Evolutionary conservation across 2,797 vertebrate species (phyloP), one percentile per base, ranked within the genome.

Genomic region (Carduelis carduelis): DNA sequence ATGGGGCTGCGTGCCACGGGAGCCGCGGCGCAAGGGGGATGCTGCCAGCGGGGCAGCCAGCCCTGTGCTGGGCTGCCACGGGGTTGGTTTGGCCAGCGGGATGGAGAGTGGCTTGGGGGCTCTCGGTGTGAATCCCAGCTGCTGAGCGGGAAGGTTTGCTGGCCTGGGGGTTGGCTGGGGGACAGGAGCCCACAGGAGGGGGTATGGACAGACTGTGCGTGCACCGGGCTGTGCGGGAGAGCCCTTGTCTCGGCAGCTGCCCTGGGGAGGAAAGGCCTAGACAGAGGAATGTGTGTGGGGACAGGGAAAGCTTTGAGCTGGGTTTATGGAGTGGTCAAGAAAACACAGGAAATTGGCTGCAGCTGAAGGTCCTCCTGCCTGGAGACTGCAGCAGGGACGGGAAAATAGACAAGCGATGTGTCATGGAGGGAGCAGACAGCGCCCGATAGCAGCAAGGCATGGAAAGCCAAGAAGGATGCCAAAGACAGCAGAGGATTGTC

Each of bases 291-390:
- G 92, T 80, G 83, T 83, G 88, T 70, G 65, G 83, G 92, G 93
- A 96, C 52, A 80, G 60, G 60, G 68, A 77, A 87, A 64, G 60
- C 90, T 96, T 94, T 83, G 72, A 91, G 95, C 69, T 41, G 87
- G 41, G 95, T 94, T 96, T 94, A 96, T 64, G 64, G 37, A 63
- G 4, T 96, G 95, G 96, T 96, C 93, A 96, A 69, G 85, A 94
- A 96, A 96, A 96, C 93, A 96, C 64, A 96, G 96, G 95, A 96
- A 96, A 96, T 94, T 94, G 76, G 68, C 92, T 89, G 76, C 93
- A 88, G 93, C 83, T 96, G 95, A 95, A 90, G 82, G 85, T 87
- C n/a, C 87, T 94, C 59, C 78, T 84, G 84, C 93, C 64, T 1
- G 3, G 85, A 83, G 90, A 83, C 79, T 85, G 88, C 68, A 88